Conservation (phyloP, 2,888 invertebrate species). For the Celastrina argiolus region DNA sequence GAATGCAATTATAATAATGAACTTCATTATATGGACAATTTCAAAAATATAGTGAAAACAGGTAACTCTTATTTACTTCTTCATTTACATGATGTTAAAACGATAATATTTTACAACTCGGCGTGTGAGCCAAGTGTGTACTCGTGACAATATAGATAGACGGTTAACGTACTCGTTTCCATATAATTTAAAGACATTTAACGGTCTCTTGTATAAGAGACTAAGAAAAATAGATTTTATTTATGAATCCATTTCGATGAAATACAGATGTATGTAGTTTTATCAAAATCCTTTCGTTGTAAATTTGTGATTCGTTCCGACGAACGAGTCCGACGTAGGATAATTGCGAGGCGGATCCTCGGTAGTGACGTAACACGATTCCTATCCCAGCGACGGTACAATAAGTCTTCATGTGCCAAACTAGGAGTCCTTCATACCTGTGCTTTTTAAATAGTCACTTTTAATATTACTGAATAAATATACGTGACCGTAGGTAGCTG, state of each 20-base stretch:
- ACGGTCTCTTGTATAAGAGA: neutral
- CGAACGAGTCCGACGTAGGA: neutral
- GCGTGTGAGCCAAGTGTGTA: neutral
- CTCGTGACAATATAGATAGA: slow-evolving; percentile 11
- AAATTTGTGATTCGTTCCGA: neutral
- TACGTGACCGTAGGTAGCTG: slow-evolving; percentile 69
- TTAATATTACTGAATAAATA: slow-evolving; percentile 43
- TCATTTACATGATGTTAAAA: slow-evolving; percentile 11
- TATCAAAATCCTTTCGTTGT: neutral
- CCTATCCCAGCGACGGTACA: slow-evolving; percentile 24
- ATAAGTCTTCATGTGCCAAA: slow-evolving; percentile 63
- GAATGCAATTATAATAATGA: slow-evolving; percentile 23
- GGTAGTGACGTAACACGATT: neutral
- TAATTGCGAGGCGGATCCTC: slow-evolving; percentile 1
- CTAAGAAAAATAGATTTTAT: neutral
- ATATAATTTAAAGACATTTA: neutral
- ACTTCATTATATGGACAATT: neutral
- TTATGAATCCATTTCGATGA: neutral
- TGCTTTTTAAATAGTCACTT: slow-evolving; percentile 53
- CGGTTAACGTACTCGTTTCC: neutral
- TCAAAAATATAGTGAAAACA: slow-evolving; percentile 8
- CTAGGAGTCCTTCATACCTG: slow-evolving; percentile 53
- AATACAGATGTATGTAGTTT: neutral
- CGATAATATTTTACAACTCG: neutral
- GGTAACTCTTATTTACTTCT: neutral